Evolutionary conservation across 2,113 vertebrate genomes (phyloP), one percentile per base, ranked within the genome.

Genomic region (Calidris pygmaea): DNA sequence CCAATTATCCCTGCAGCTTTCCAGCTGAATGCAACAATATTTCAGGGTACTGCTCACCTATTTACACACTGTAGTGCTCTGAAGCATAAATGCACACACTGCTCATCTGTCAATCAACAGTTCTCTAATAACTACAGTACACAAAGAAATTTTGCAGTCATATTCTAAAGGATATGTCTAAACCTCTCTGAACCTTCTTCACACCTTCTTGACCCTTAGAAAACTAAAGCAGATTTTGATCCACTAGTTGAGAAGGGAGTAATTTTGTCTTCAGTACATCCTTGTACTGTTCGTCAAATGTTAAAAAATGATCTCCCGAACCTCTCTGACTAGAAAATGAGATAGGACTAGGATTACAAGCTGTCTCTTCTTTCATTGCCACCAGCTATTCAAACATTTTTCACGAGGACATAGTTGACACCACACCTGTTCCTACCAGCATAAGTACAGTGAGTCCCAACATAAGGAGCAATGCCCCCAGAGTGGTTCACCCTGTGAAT

Each of bases 1-100:
- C 32, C 47, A 93, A 89, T 95, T 89, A 93, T 62, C 26, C 20
- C 66, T 76, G 74, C 58, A 85, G 74, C 43, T 91, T 93, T 87
- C 58, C 62, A 85, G 48, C n/a, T 70, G 58, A 89, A 92, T 66
- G 89, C 67, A 91, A 67, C 76, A 81, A 53, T 79, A 92, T 92
- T 84, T 76, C 58, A 89, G 63, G 59, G 48, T 60, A 32, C 45
- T 70, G 45, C 70, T 91, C 86, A 82, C 87, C 78, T 91, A n/a
- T 83, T 92, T 53, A 90, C 85, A 82, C 52, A 45, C 15, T 2
- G 4, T 39, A 65, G 48, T 66, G 56, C 73, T 94, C 77, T 82
- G 80, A 87, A 91, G 89, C 53, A 76, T 62, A 91, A 58, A 76
- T 14, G 39, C 77, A 91, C 70, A 59, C 60, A 60, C 39, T 2